Conservation (phyloP, 2,888 invertebrate genomes). For the Macrosoma leucophasiata region DNA sequence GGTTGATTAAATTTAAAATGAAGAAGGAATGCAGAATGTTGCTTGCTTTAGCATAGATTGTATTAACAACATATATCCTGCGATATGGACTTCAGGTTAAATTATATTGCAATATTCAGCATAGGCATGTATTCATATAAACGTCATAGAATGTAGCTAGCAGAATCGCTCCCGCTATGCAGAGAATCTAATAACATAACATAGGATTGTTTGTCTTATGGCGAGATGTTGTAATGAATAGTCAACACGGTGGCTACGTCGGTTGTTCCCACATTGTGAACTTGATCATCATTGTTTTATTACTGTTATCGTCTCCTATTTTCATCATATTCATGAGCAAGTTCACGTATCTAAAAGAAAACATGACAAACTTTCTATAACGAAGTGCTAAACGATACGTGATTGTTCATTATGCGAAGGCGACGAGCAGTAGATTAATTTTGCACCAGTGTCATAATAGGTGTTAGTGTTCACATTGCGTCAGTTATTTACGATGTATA, state of each 20-base stretch:
- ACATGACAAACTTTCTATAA: slow-evolving; percentile 30
- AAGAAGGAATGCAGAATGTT: neutral
- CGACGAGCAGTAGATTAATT: too few species aligned
- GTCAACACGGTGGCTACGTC: slow-evolving; percentile 54
- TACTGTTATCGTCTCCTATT: slow-evolving; percentile 28
- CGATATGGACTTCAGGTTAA: too few species aligned
- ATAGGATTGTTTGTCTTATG: slow-evolving; percentile 56
- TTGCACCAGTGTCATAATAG: too few species aligned
- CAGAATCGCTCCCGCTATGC: slow-evolving; percentile 43
- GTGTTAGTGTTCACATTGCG: too few species aligned
- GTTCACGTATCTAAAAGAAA: too few species aligned
- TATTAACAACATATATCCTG: too few species aligned
- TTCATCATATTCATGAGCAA: slow-evolving; percentile 19
- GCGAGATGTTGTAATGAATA: slow-evolving; percentile 68
- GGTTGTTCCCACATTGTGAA: slow-evolving; percentile 35
- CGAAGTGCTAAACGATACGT: slow-evolving; percentile 41
- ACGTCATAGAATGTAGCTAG: slow-evolving; percentile 39
- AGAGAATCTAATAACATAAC: slow-evolving; percentile 61
- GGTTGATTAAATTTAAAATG: slow-evolving; percentile 1
- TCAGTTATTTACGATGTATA: too few species aligned
- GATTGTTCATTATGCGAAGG: slow-evolving; percentile 34
- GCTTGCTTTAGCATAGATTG: too few species aligned
- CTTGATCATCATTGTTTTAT: slow-evolving; percentile 50
- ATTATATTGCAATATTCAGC: too few species aligned
- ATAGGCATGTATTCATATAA: slow-evolving; percentile 7